A percentile compares a stretch with the other conserved stretches of the same genome.
These are phyloP conservation scores for Sylvietta virens DNA, from an alignment of 2,113 vertebrate genomes.

Conservation along the genomic window DNA sequence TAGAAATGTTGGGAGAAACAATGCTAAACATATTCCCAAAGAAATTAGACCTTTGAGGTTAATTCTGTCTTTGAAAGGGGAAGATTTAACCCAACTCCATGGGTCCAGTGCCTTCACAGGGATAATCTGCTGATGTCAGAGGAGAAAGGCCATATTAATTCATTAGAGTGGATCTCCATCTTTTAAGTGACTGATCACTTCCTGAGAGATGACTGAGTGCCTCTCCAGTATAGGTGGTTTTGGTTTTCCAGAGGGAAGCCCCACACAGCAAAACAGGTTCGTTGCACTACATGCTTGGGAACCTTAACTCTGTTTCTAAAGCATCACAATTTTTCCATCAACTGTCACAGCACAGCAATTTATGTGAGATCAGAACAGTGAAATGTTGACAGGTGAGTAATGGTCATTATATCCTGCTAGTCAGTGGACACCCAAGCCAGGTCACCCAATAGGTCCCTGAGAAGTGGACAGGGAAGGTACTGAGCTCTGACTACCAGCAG, in stretches of 20 bases:
- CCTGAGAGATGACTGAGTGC: not conserved
- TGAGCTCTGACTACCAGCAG: not conserved
- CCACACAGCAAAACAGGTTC: not conserved
- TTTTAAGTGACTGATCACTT: not conserved
- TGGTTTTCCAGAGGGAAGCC: not conserved
- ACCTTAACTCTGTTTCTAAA: not conserved
- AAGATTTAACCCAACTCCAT: not conserved
- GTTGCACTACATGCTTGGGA: not conserved
- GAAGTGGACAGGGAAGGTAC: not conserved
- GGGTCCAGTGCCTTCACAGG: not conserved
- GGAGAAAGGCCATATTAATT: not conserved
- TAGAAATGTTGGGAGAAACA: not conserved
- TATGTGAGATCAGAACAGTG: not conserved
- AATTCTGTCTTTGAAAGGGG: not conserved
- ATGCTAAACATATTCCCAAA: not conserved
- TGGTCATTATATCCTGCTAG: not conserved
- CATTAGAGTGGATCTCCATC: not conserved
- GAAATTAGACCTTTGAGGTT: not conserved
- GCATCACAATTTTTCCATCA: not conserved
- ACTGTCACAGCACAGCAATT: not conserved
- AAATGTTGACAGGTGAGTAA: not conserved
- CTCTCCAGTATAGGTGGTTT: not conserved
- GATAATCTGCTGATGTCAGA: not conserved
- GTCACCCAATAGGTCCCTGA: not conserved
- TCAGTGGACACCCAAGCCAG: not conserved